These are phyloP conservation scores for Arctocebus calabarensis DNA, from an alignment of 2,797 vertebrate genomes.

Conservation along the genomic window DNA sequence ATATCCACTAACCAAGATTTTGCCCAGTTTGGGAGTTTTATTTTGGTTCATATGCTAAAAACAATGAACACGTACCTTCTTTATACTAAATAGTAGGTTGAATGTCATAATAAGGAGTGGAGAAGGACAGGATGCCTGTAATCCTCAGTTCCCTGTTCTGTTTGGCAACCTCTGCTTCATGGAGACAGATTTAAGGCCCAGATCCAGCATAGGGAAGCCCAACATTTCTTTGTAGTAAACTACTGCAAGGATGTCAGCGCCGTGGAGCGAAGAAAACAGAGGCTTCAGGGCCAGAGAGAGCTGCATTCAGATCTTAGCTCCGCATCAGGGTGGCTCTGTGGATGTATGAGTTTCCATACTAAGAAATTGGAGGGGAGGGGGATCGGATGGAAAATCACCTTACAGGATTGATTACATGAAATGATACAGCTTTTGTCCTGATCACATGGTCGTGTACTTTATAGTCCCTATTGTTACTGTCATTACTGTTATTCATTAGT, in stretches of 20 bases:
- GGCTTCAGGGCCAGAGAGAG: background rate
- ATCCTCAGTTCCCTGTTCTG: background rate
- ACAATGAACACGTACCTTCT: background rate
- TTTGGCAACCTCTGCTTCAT: background rate
- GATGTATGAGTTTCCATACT: background rate
- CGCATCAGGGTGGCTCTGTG: background rate
- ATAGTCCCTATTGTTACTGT: background rate
- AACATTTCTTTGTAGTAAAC: background rate
- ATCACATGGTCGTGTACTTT: background rate
- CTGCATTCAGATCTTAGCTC: background rate
- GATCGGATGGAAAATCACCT: background rate
- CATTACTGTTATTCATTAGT: background rate
- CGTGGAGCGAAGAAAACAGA: background rate
- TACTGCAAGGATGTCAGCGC: background rate
- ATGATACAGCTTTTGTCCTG: background rate
- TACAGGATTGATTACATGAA: background rate
- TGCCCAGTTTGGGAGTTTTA: background rate
- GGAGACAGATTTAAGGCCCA: background rate
- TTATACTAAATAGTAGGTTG: background rate
- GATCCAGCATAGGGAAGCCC: background rate
- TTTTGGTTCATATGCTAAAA: constrained; percentile 37
- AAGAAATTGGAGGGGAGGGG: background rate
- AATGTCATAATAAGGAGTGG: background rate
- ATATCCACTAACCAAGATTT: background rate
- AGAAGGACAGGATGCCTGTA: background rate